phyloP scores from a whole-genome alignment of 2,797 vertebrate species.

The Spinus olivaceus region DNA sequence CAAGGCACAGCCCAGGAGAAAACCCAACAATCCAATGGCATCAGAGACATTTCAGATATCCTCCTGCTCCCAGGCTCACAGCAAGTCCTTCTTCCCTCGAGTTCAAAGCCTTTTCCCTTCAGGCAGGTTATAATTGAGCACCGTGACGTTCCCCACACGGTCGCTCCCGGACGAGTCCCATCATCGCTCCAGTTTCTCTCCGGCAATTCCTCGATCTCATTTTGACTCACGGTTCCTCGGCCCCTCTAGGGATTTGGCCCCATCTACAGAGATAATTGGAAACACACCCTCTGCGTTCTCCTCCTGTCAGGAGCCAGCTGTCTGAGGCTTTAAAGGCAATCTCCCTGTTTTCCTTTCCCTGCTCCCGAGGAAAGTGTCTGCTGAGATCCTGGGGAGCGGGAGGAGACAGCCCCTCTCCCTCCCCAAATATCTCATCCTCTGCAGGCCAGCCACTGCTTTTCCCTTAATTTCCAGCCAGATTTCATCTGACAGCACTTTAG shows the following conservation, averaged over 20 bases:
- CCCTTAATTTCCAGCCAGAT: conserved; percentile 25
- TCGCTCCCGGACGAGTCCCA: not conserved
- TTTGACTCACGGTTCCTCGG: conserved; percentile 8
- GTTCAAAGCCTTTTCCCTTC: conserved; percentile 54
- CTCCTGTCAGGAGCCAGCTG: conserved; percentile 50
- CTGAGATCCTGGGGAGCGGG: not conserved
- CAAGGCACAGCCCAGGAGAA: not conserved
- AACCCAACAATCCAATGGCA: not conserved
- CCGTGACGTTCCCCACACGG: rapidly evolving
- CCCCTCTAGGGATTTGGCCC: conserved; percentile 42
- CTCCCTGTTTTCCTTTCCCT: not conserved
- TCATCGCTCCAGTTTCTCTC: not conserved
- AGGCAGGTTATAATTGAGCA: conserved; percentile 52
- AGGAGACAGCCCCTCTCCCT: not conserved
- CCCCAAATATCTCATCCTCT: not conserved
- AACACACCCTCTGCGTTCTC: conserved; percentile 31
- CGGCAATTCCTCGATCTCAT: conserved; percentile 26
- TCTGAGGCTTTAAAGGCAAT: conserved; percentile 25
- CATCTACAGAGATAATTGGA: conserved; percentile 61
- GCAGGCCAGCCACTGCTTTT: not conserved
- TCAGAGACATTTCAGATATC: not conserved
- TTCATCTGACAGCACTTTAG: conserved; percentile 8
- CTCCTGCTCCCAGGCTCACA: not conserved
- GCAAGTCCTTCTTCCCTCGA: not conserved
- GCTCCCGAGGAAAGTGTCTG: not conserved